These are phyloP conservation scores for Egretta garzetta DNA, from an alignment of 2,113 vertebrate genomes.

Conservation along the genomic window DNA sequence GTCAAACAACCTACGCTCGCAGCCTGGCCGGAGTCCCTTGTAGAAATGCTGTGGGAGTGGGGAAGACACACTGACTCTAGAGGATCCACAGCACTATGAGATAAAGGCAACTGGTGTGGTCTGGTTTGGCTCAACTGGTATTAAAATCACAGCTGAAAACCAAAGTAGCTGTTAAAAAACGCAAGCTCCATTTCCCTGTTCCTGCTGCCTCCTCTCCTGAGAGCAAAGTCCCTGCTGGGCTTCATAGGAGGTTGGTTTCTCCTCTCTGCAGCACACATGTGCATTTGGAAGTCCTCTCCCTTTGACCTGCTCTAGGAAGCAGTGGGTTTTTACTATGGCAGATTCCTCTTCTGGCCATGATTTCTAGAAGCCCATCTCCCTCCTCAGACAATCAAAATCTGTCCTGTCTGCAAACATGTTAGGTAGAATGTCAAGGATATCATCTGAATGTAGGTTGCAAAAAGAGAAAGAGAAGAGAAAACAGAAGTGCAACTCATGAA, in stretches of 20 bases:
- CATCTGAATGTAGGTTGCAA: not conserved
- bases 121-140: not conserved
- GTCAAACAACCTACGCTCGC: not conserved
- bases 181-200: not conserved
- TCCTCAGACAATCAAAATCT: not conserved
- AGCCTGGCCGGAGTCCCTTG: not conserved
- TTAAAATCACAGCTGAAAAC: not conserved
- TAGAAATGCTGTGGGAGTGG: not conserved
- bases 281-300: not conserved
- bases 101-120: not conserved
- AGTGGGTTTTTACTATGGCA: not conserved
- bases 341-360: not conserved
- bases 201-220: not conserved
- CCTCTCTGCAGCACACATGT: rapidly evolving
- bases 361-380: not conserved
- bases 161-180: not conserved
- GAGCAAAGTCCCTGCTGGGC: not conserved
- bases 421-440: not conserved
- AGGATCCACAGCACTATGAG: not conserved
- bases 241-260: not conserved
- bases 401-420: not conserved
- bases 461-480: not conserved
- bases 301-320: not conserved
- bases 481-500: not conserved
- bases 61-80: not conserved